Evolutionary conservation across 2,888 invertebrate genomes (phyloP), one percentile per base, ranked within the genome.

Genomic region (Osedax fenrisi): DNA sequence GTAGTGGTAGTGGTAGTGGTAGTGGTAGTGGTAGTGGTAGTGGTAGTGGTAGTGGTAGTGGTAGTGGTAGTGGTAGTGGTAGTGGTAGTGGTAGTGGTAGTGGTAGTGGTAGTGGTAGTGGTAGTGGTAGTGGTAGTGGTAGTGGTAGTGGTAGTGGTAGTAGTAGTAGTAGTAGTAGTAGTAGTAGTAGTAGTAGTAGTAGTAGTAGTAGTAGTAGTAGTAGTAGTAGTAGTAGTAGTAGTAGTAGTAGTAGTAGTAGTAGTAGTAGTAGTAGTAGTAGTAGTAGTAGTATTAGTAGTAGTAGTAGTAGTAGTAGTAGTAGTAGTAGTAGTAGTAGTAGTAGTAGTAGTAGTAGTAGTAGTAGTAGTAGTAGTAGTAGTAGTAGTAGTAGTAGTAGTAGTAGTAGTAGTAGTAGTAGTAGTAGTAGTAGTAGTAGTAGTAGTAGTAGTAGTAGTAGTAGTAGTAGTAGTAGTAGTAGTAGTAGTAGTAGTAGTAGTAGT

Each of bases 151-250:
- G 56, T 56, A 56, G 56, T 56, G 17, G 56, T 56, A 56, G 56
- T 56, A 56, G 56, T 56, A 56, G 56, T 56, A 56, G 56, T 56
- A 56, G 56, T 56, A 56, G 56, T 56, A 56, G 56, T 56, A 56
- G 56, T 56, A 56, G 56, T 56, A 56, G 56, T 56, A 56, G 56
- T 56, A 56, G 56, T 56, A 56, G 56, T 56, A 56, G 56, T 56
- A 56, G 56, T 56, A 56, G 56, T 56, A 56, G 56, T 56, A 56
- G 56, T 56, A 56, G 56, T 56, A 56, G 56, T 56, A 56, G 56
- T 56, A 56, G 56, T 56, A 56, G 56, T 56, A 56, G 56, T 56
- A 56, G 56, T 56, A 56, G 56, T 56, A 56, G 56, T 56, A 56
- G 56, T 56, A 56, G 56, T 56, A 56, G 56, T 56, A 56, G 56